Percentiles rank a stretch among this genome's conserved stretches.
Conservation (phyloP, 2,113 vertebrate species). For the Coregonus clupeaformis region DNA sequence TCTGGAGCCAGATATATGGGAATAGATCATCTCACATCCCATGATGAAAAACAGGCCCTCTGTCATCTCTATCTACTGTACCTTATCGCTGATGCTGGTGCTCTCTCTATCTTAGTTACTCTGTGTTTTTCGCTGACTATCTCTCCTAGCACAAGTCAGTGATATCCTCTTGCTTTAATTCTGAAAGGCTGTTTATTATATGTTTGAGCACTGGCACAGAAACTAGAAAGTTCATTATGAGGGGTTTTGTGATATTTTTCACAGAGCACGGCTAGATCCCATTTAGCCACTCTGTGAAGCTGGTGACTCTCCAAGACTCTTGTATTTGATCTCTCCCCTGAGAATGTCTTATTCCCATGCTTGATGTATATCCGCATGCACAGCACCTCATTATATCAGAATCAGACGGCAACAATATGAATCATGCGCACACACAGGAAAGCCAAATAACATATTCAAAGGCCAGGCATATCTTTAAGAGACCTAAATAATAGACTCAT, state of each 20-base stretch:
- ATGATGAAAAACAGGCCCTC: slow-evolving; percentile 33
- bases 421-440: slow-evolving; percentile 28
- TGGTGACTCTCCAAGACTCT: slow-evolving; percentile 37
- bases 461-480: slow-evolving; percentile 48
- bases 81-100: neutral
- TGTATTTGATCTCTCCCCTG: slow-evolving; percentile 49
- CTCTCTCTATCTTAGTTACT: slow-evolving; percentile 4
- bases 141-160: slow-evolving; percentile 23
- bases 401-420: slow-evolving; percentile 42
- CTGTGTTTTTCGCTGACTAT: slow-evolving; percentile 14
- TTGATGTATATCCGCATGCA: slow-evolving; percentile 46
- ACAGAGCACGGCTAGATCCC: slow-evolving; percentile 16
- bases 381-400: slow-evolving; percentile 44
- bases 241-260: slow-evolving; percentile 34
- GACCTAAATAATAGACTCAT: slow-evolving; percentile 55
- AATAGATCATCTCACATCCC: slow-evolving; percentile 53
- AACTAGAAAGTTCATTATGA: slow-evolving; percentile 37
- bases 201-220: slow-evolving; percentile 25
- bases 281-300: slow-evolving; percentile 32
- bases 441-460: slow-evolving; percentile 51
- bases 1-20: slow-evolving; percentile 49
- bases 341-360: slow-evolving; percentile 36
- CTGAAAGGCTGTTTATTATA: slow-evolving; percentile 24
- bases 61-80: slow-evolving; percentile 19
- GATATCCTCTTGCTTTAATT: neutral